Conservation (phyloP, 2,888 invertebrate species). For the Chromoteleia sp. region DNA sequence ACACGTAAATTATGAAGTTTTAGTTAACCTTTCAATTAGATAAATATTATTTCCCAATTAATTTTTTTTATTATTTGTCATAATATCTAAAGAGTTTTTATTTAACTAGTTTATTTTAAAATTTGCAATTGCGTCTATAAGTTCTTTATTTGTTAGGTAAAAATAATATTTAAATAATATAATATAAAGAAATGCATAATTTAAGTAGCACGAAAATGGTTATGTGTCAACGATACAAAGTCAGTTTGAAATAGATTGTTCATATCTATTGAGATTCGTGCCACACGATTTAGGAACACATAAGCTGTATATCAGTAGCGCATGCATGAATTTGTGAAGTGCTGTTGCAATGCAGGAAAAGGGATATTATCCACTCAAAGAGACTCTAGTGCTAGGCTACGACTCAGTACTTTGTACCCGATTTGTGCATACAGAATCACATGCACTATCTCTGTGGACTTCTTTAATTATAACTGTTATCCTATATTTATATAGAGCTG, state of each 20-base stretch:
- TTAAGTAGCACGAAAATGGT: not conserved
- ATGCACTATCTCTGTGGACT: conserved; percentile 19
- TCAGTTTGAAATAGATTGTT: conserved; percentile 7
- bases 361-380: conserved; percentile 83
- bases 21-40: too few relatives aligned
- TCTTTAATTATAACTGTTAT: conserved; percentile 7
- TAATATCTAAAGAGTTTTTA: too few relatives aligned
- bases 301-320: conserved; percentile 46
- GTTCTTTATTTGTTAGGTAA: too few relatives aligned
- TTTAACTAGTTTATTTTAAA: too few relatives aligned
- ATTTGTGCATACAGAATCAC: conserved; percentile 77
- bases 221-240: not conserved
- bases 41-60: too few relatives aligned
- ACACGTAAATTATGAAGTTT: too few relatives aligned
- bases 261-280: conserved; percentile 23
- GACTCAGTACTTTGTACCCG: conserved; percentile 80
- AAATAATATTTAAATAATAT: too few relatives aligned
- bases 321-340: conserved; percentile 76
- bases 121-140: too few relatives aligned
- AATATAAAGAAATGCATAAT: too few relatives aligned
- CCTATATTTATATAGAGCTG: too few relatives aligned
- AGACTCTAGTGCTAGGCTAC: conserved; percentile 73
- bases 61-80: too few relatives aligned
- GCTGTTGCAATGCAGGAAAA: conserved; percentile 82
- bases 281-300: conserved; percentile 33